Conservation (phyloP, 2,113 vertebrate species). For the Recurvirostra avosetta region DNA sequence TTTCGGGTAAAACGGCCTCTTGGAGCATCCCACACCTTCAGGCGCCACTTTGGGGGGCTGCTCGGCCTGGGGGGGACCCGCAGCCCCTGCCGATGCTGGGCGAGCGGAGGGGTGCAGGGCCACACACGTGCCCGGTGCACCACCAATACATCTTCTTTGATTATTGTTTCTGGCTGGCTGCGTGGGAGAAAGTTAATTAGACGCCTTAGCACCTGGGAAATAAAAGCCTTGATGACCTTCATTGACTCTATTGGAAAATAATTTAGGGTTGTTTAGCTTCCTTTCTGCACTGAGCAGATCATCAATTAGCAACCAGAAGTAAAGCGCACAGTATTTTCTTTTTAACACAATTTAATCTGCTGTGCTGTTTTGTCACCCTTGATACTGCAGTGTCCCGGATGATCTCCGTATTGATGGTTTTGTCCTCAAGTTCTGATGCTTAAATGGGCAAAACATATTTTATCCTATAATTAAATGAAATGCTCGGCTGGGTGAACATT, state of each 20-base stretch:
- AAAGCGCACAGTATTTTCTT: neutral
- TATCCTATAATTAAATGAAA: slow-evolving; percentile 48
- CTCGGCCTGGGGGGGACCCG: rapidly evolving
- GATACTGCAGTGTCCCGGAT: neutral
- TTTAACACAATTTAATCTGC: neutral
- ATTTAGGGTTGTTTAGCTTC: neutral
- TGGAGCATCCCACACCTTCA: neutral
- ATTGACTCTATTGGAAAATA: slow-evolving; percentile 48
- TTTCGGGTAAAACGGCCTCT: neutral
- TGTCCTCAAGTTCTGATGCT: neutral
- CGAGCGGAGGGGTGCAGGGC: rapidly evolving
- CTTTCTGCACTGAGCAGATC: slow-evolving; percentile 22
- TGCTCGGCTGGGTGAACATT: slow-evolving; percentile 25
- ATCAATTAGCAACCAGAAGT: neutral
- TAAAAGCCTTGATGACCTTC: slow-evolving; percentile 40
- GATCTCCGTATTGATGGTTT: neutral
- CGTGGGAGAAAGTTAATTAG: slow-evolving; percentile 44
- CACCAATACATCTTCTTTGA: neutral
- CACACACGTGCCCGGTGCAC: neutral
- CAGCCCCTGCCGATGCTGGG: neutral
- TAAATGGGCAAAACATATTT: slow-evolving; percentile 45
- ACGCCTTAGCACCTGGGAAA: slow-evolving; percentile 22
- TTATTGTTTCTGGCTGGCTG: neutral
- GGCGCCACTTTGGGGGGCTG: neutral
- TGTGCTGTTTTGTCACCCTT: neutral